A percentile compares a stretch with the other conserved stretches of the same genome.
phyloP scores from a whole-genome alignment of 2,797 vertebrate genomes.

The Notolabrus celidotus region DNA sequence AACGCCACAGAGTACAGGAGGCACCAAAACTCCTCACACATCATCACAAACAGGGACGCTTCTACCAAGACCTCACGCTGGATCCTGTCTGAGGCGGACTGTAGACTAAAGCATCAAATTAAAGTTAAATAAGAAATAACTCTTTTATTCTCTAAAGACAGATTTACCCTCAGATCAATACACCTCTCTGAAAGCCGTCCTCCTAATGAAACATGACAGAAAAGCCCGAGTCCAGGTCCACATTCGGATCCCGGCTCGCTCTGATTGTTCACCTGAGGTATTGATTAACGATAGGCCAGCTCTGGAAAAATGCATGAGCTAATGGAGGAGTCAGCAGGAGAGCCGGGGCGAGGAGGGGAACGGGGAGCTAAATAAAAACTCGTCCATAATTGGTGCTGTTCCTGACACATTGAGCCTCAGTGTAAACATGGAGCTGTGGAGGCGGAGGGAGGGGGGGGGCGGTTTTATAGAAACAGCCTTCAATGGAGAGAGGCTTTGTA shows the following conservation, averaged over 20 bases:
- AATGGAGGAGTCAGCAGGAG: conserved; percentile 40
- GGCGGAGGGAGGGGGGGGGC: conserved; percentile 1
- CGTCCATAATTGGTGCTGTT: conserved; percentile 70
- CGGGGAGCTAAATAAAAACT: conserved; percentile 57
- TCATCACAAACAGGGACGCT: conserved; percentile 11
- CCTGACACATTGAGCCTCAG: conserved; percentile 28
- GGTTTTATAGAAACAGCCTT: conserved; percentile 40
- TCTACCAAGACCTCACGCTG: not conserved
- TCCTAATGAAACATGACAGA: conserved; percentile 37
- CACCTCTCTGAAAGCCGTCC: not conserved
- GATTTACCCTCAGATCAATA: not conserved
- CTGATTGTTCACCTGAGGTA: conserved; percentile 3
- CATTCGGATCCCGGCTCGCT: conserved; percentile 5
- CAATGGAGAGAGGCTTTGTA: conserved; percentile 34
- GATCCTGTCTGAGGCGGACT: not conserved
- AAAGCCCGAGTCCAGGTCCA: conserved; percentile 14
- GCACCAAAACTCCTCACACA: too few relatives aligned
- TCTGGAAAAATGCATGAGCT: conserved; percentile 53
- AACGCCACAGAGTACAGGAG: too few relatives aligned
- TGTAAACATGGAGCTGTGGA: conserved; percentile 46
- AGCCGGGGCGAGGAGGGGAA: conserved; percentile 7
- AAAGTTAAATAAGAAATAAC: not conserved
- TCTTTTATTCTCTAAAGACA: not conserved
- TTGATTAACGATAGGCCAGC: conserved; percentile 50
- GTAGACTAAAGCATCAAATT: too few relatives aligned